phyloP scores from a whole-genome alignment of 1,140 invertebrate genomes.

The Steinernema khuongi region DNA sequence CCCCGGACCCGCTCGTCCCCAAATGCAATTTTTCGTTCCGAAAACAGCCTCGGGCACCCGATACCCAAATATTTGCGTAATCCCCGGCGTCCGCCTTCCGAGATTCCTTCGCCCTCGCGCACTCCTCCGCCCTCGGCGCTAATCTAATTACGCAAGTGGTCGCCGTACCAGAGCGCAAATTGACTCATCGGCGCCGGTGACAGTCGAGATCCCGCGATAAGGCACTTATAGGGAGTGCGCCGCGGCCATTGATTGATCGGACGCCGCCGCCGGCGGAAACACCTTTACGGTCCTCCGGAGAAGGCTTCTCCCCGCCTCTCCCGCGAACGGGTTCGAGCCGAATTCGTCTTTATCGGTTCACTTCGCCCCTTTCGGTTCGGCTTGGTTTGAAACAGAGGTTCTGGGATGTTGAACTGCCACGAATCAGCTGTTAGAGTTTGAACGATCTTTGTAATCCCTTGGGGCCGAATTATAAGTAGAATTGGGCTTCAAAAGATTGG shows the following conservation, averaged over 20 bases:
- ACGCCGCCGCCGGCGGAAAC: neutral
- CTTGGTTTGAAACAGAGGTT: no score
- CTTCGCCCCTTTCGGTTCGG: no score
- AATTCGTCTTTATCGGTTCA: no score
- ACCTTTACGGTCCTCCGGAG: neutral
- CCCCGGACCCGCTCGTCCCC: neutral
- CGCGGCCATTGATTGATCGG: constrained; percentile 13
- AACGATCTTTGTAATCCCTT: no score
- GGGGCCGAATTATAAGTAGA: no score
- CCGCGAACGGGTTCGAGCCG: no score
- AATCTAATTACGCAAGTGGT: constrained; percentile 15
- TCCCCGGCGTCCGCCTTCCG: neutral
- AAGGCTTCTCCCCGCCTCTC: neutral
- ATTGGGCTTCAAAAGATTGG: no score
- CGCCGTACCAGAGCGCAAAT: neutral
- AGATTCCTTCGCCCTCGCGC: neutral
- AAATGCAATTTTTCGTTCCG: constrained; percentile 11
- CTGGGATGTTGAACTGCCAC: no score
- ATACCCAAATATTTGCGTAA: constrained; percentile 13
- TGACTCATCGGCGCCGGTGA: constrained; percentile 10
- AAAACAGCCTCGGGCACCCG: constrained; percentile 10
- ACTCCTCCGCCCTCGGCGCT: neutral
- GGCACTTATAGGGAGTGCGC: no score
- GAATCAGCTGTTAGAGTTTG: no score
- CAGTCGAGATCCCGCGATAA: neutral